These are phyloP conservation scores for Ecliptopera silaceata DNA, from an alignment of 2,888 invertebrate genomes.

Conservation along the genomic window DNA sequence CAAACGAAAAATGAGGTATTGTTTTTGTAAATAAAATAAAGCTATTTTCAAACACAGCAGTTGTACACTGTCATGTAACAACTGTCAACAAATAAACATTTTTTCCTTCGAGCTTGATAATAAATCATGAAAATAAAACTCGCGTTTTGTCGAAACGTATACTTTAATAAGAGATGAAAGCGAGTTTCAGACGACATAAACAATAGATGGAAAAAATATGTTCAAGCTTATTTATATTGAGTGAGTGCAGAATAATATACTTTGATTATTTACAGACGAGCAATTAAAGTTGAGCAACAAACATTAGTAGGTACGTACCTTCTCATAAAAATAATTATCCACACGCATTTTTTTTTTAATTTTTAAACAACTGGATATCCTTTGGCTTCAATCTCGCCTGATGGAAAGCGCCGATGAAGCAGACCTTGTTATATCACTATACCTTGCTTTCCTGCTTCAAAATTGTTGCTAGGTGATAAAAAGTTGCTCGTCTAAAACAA, in stretches of 20 bases:
- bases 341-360: too few species aligned
- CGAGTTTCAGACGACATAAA: conserved; percentile 14
- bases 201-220: conserved; percentile 17
- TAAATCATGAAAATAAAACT: conserved; percentile 9
- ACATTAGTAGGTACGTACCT: not conserved
- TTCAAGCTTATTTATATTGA: conserved; percentile 10
- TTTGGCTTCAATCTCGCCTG: too few species aligned
- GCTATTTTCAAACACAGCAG: not conserved
- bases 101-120: not conserved
- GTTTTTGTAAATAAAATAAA: not conserved
- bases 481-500: not conserved
- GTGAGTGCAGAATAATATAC: conserved; percentile 5
- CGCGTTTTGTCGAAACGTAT: conserved; percentile 6
- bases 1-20: too few species aligned
- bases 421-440: too few species aligned
- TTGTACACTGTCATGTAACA: not conserved
- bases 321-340: too few species aligned
- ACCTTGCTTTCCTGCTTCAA: too few species aligned
- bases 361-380: too few species aligned
- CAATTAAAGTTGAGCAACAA: not conserved
- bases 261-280: not conserved
- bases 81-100: not conserved
- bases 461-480: not conserved
- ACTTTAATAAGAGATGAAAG: conserved; percentile 8
- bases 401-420: too few species aligned